A percentile compares a stretch with the other conserved stretches of the same genome.
Conservation (phyloP, 2,113 vertebrate species). For the Ceratotherium simum region DNA sequence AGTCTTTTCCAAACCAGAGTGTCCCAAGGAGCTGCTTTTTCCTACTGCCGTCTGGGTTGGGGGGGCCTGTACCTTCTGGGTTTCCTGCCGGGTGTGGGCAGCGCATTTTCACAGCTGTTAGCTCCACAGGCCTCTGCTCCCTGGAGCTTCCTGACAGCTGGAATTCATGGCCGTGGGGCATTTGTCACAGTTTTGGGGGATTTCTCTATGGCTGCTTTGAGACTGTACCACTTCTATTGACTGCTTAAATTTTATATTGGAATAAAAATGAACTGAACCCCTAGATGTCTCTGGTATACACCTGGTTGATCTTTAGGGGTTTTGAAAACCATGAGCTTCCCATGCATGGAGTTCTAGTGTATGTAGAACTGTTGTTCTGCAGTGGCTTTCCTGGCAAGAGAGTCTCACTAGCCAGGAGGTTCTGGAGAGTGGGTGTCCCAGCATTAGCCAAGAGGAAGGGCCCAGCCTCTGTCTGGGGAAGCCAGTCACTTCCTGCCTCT, state of each 20-base stretch:
- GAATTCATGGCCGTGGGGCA: background rate
- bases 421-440: background rate
- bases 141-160: background rate
- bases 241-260: background rate
- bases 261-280: slow-evolving; percentile 25
- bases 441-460: background rate
- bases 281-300: background rate
- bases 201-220: background rate
- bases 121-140: background rate
- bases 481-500: background rate
- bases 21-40: background rate
- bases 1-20: background rate
- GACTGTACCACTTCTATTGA: background rate
- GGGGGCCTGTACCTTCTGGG: background rate
- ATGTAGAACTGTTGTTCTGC: background rate
- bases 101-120: background rate
- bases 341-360: background rate
- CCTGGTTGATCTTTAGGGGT: background rate
- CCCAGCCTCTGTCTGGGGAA: background rate
- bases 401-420: background rate
- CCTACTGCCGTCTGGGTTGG: background rate
- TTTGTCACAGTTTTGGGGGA: background rate
- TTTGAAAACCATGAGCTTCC: background rate
- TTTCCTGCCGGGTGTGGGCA: background rate
- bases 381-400: background rate